These are phyloP conservation scores for Seriola rivoliana DNA, from an alignment of 2,113 vertebrate species.

Conservation along the genomic window DNA sequence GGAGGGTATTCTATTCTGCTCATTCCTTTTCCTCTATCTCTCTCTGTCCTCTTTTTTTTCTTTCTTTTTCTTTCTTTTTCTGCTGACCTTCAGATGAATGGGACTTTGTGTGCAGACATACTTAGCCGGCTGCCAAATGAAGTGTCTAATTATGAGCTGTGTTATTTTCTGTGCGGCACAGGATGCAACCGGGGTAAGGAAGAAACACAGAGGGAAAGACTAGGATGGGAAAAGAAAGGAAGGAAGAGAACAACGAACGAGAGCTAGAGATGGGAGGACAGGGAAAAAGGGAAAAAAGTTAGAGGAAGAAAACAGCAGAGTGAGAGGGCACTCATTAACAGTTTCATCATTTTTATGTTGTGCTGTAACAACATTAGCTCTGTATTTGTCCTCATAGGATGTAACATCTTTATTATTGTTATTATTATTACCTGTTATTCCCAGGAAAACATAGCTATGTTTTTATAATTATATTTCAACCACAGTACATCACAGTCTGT, in stretches of 20 bases:
- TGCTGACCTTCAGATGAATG: constrained; percentile 69
- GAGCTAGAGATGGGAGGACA: background rate
- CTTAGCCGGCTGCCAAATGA: constrained; percentile 68
- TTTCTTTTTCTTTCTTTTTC: constrained; percentile 1
- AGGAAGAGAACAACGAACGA: constrained; percentile 22
- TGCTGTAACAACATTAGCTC: constrained; percentile 31
- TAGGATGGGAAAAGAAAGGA: background rate
- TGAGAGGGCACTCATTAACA: constrained; percentile 30
- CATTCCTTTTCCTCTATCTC: background rate
- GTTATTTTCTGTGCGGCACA: constrained; percentile 67
- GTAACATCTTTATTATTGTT: background rate
- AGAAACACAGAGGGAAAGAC: constrained; percentile 1
- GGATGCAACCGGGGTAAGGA: constrained; percentile 45
- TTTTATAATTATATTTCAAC: constrained; percentile 4
- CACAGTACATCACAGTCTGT: background rate
- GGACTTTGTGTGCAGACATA: constrained; percentile 58
- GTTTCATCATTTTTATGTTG: constrained; percentile 14
- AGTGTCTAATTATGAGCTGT: constrained; percentile 73
- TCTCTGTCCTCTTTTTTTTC: background rate
- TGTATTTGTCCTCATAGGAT: constrained; percentile 13
- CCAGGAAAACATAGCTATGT: background rate
- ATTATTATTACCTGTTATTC: constrained; percentile 4
- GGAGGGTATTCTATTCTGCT: constrained; percentile 11
- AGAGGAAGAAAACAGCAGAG: background rate
- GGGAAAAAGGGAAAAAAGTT: constrained; percentile 1